Conservation (phyloP, 1,140 invertebrate genomes). For the Zaprionus camerounensis region DNA sequence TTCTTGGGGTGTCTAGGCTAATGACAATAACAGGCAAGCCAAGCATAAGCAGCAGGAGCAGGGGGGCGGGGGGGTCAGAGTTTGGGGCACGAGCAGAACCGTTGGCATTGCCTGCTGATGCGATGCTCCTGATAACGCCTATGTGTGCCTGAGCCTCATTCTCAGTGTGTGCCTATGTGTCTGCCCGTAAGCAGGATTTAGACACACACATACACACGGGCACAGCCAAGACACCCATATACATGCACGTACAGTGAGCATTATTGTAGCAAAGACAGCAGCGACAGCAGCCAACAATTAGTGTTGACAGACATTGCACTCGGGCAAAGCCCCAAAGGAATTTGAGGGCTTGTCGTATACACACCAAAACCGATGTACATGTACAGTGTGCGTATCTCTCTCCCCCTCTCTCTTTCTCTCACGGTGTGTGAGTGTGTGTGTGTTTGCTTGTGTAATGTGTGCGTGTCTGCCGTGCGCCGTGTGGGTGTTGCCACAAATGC, state of each 20-base stretch:
- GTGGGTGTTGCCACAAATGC: slow-evolving; percentile 34
- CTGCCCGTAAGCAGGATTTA: slow-evolving; percentile 52
- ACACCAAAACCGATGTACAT: slow-evolving; percentile 28
- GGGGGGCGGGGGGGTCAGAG: background rate
- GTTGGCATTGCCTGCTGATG: slow-evolving; percentile 35
- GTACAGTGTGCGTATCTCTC: background rate
- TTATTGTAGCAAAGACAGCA: slow-evolving; percentile 75
- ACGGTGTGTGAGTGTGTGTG: background rate
- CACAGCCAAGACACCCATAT: background rate
- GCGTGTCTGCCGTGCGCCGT: slow-evolving; percentile 8
- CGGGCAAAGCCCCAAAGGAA: slow-evolving; percentile 70
- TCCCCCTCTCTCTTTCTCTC: background rate
- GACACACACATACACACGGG: slow-evolving; percentile 11
- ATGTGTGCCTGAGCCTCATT: slow-evolving; percentile 16
- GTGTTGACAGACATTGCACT: slow-evolving; percentile 82
- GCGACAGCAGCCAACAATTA: slow-evolving; percentile 79
- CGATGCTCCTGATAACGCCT: slow-evolving; percentile 44
- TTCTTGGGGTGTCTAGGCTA: slow-evolving; percentile 44
- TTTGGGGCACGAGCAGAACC: background rate
- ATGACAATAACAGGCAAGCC: slow-evolving; percentile 45
- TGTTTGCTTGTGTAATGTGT: slow-evolving; percentile 11
- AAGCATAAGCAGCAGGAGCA: background rate
- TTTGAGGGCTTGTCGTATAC: slow-evolving; percentile 69
- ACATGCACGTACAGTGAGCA: slow-evolving; percentile 37
- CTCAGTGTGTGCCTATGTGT: slow-evolving; percentile 18